Evolutionary conservation across 2,888 invertebrate species (phyloP), one percentile per base, ranked within the genome.

Genomic region (Lissocephala sabroskyi): DNA sequence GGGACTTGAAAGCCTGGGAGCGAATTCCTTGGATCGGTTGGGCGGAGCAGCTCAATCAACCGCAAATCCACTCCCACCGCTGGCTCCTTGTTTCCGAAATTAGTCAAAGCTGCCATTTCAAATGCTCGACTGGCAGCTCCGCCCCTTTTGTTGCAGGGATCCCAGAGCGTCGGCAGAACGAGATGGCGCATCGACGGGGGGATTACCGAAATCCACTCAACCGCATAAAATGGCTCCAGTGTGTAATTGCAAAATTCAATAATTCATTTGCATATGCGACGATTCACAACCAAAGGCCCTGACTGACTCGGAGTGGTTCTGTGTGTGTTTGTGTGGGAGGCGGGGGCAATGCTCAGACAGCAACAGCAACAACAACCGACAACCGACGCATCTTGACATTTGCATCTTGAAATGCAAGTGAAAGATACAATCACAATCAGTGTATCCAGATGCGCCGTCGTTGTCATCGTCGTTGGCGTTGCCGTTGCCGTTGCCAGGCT

Each of bases 401-500:
- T 80, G 77, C 70, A 74, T 75, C 74, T 70, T 74, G 71, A 80
- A 80, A 81, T 79, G 81, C 79, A 81, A 79, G 74, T 81, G 77
- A 79, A 78, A 75, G 75, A 81, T 78, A 81, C 77, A 81, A 77
- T 77, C 71, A 67, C 74, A 74, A 78, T 76, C 60, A 62, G 65
- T 65, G 65, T 73, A 62, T 52, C 61, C 62, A 62, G 54, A 66
- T 66, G 58, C 48, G 55, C 53, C 42, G 59, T 62, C 56, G 53
- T 56, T 59, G 66, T 57, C 52, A 54, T 53, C 59, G 57, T 43
- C 48, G 39, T 52, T 40, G 41, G 29, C 49, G 41, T 36, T 29
- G 33, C 36, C 41, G 29, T 37, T 36, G 30, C 28, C 45, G 23
- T 23, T 23, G 23, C 23, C 23, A 23, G 23, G 4, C 23, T 23